Base-by-base conservation (phyloP, 2,888 invertebrate species). In the Cheilosia grossa region DNA sequence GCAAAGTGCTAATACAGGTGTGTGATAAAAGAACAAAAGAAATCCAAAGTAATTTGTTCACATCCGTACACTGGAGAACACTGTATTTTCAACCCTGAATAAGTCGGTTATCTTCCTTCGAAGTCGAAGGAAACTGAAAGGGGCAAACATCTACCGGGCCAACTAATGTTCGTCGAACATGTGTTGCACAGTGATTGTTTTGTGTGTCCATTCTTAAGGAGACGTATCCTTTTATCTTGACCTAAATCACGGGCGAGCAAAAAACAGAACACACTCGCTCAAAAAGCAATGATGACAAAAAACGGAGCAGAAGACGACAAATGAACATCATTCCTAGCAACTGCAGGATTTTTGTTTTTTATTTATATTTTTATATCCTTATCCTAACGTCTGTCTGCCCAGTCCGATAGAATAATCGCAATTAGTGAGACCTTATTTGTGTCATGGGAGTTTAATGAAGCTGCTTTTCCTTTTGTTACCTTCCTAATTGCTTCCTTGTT, bases 401-500 rank as follows among this genome's bases (percentile, higher is more conserved):
- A 47, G 64, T 66, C 49, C 27, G 7, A 33, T 24, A 30, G 67
- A 59, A 67, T 69, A 77, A 77, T 67, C 77, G 53, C 77, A 77
- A 77, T 77, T 69, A 77, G 77, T 69, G 53, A 61, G 61, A 69
- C 77, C 77, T 77, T 75, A 75, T 75, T 75, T 77, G 77, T 77
- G 77, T 69, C 67, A 77, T 69, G 77, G 67, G 67, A 77, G 77
- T 77, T 61, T 77, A 77, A 77, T 77, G 77, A 77, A 77, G 77
- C 77, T 77, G 59, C 54, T 77, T 54, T 69, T 77, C 61, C 53
- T 37, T 67, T 77, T 61, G 67, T 77, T 69, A 77, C 77, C 66
- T 53, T 69, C 44, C 53, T 77, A 77, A 77, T 77, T 77, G 69
- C 53, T 77, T 77, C 67, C 77, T 77, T 67, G 67, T 67, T 59